phyloP scores from a whole-genome alignment of 2,113 vertebrate species.

The Anguilla rostrata region DNA sequence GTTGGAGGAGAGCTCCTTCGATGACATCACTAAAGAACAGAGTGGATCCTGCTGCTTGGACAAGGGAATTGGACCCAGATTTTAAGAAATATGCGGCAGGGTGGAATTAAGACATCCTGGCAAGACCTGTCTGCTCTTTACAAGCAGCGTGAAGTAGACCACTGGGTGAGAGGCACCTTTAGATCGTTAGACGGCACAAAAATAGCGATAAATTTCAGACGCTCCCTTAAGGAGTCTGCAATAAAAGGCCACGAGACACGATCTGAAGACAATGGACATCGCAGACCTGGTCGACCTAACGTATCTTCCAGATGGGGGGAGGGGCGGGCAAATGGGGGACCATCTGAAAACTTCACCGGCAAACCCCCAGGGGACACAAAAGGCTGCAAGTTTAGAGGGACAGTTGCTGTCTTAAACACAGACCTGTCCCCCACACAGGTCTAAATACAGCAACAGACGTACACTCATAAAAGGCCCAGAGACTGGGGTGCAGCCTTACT shows the following conservation, averaged over 20 bases:
- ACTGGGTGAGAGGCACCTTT: slow-evolving; percentile 10
- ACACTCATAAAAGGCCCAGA: neutral
- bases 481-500: neutral
- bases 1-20: neutral
- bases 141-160: neutral
- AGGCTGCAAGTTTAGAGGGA: slow-evolving; percentile 17
- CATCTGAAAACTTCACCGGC: slow-evolving; percentile 11
- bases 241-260: neutral
- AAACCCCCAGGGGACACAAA: neutral
- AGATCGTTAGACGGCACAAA: neutral
- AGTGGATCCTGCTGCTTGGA: neutral
- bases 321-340: slow-evolving; percentile 7
- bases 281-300: slow-evolving; percentile 15
- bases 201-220: neutral
- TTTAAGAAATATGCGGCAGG: neutral
- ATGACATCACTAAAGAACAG: neutral
- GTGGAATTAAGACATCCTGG: neutral
- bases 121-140: neutral
- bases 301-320: slow-evolving; percentile 26
- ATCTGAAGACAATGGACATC: slow-evolving; percentile 16
- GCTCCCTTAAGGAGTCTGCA: slow-evolving; percentile 11
- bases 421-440: neutral
- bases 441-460: neutral
- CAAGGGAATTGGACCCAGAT: neutral
- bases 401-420: slow-evolving; percentile 15